phyloP scores from a whole-genome alignment of 2,888 invertebrate species.

The Oxytorus armatus region DNA sequence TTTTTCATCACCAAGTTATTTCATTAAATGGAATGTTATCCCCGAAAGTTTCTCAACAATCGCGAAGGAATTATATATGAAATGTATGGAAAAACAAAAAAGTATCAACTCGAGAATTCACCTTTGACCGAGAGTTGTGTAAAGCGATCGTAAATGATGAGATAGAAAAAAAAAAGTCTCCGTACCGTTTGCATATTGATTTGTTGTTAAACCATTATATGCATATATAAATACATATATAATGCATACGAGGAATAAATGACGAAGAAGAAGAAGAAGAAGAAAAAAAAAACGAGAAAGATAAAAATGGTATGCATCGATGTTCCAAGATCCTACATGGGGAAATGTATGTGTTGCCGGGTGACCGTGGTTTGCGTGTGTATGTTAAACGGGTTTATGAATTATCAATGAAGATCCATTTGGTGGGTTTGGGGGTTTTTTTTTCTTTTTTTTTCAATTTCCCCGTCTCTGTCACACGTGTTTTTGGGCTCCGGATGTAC shows the following conservation, averaged over 20 bases:
- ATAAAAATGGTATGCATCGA: slow-evolving; percentile 68
- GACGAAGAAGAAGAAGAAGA: slow-evolving; percentile 23
- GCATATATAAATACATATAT: slow-evolving; percentile 72
- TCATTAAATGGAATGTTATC: no score
- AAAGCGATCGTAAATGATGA: slow-evolving; percentile 8
- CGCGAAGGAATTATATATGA: no score
- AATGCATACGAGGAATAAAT: slow-evolving; percentile 67
- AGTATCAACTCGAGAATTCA: slow-evolving; percentile 13
- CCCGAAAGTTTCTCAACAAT: no score
- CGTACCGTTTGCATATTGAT: slow-evolving; percentile 77
- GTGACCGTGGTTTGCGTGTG: slow-evolving; percentile 12
- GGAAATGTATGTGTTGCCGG: slow-evolving; percentile 6
- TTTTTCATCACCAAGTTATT: no score
- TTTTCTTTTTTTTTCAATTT: background rate
- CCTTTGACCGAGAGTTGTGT: background rate
- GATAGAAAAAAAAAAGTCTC: slow-evolving; percentile 67
- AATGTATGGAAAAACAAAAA: no score
- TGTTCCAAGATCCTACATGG: slow-evolving; percentile 64
- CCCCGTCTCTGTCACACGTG: slow-evolving; percentile 22
- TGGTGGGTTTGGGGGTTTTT: background rate
- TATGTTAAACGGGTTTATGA: slow-evolving; percentile 35
- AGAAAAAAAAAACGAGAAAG: slow-evolving; percentile 51
- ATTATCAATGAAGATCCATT: slow-evolving; percentile 45
- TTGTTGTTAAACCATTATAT: slow-evolving; percentile 75
- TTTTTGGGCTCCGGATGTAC: background rate